phyloP scores from a whole-genome alignment of 2,797 vertebrate species.

The Graptemys geographica region DNA sequence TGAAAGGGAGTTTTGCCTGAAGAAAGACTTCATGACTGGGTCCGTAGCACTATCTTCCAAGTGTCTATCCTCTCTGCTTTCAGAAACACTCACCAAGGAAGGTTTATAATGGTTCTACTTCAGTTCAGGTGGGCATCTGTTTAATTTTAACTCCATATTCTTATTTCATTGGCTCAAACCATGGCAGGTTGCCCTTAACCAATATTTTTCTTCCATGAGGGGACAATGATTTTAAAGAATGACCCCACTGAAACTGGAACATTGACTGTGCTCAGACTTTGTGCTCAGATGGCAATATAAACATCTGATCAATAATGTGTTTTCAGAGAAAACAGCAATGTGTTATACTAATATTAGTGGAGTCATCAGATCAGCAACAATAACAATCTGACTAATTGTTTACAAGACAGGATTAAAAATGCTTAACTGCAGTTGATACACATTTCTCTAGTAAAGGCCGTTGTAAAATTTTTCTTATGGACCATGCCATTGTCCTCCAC shows the following conservation, averaged over 20 bases:
- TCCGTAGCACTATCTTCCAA: background rate
- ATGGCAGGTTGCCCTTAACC: background rate
- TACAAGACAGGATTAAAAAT: conserved; percentile 21
- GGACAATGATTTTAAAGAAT: background rate
- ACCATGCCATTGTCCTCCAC: background rate
- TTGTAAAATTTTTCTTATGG: background rate
- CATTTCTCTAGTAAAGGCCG: background rate
- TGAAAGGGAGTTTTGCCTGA: fast-evolving
- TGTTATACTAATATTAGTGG: conserved; percentile 44
- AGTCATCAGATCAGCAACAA: conserved; percentile 41
- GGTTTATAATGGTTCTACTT: background rate
- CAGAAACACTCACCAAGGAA: background rate
- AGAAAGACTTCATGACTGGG: background rate
- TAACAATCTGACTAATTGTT: conserved; percentile 46
- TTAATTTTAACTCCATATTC: background rate
- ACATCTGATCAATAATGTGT: conserved; percentile 24
- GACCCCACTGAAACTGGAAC: conserved; percentile 20
- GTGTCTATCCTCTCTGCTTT: background rate
- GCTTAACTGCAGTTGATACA: conserved; percentile 35
- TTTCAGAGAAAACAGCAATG: conserved; percentile 32
- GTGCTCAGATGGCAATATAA: conserved; percentile 42
- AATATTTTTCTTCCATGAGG: conserved; percentile 33
- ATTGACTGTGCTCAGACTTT: conserved; percentile 45
- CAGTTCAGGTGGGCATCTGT: fast-evolving
- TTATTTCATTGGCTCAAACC: background rate